Evolutionary conservation across 2,797 vertebrate species (phyloP), one percentile per base, ranked within the genome.

Genomic region (Neomorphus geoffroyi): DNA sequence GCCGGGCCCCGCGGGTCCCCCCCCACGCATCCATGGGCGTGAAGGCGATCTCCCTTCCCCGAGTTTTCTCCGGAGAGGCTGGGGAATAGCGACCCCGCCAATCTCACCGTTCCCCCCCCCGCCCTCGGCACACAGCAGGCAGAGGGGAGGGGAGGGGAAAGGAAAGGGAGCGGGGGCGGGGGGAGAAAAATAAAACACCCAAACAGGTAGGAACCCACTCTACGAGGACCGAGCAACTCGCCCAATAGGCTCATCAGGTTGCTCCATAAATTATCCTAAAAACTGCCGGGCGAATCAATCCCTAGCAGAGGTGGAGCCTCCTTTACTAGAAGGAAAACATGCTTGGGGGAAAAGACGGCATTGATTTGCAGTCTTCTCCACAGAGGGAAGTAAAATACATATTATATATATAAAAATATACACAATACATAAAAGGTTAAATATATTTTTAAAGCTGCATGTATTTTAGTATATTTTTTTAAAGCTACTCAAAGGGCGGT

Each of bases 151-250:
- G 88, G 72, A 58, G 12, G 50, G 53, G 26, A 33, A 10, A 13
- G 21, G 35, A 35, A 6, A 12, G 13, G 46, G 32, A 7, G 6
- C 6, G 21, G n/a, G 35, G 6, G 13, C 10, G 46, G 35, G 9
- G 6, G 7, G 6, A 70, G 45, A 57, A 56, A 9, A 60, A 82
- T 18, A 82, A 79, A 92, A 80, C 92, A 96, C 96, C 95, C 72
- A 64, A 65, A 96, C 98, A 98, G 98, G 98, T 98, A 97, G 97
- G 92, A 94, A 92, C 82, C 82, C 78, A 43, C 93, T 96, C 96
- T 54, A 83, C 37, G 41, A 64, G 82, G 90, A 92, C 69, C 37
- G 37, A 92, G 65, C 86, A 32, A 78, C 48, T 62, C 45, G 93
- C 66, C 98, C 98, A 98, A 98, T 98, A 96, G 93, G 84, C 94